Base-by-base conservation (phyloP, 2,888 invertebrate genomes). In the Petrolisthes manimaculis region DNA sequence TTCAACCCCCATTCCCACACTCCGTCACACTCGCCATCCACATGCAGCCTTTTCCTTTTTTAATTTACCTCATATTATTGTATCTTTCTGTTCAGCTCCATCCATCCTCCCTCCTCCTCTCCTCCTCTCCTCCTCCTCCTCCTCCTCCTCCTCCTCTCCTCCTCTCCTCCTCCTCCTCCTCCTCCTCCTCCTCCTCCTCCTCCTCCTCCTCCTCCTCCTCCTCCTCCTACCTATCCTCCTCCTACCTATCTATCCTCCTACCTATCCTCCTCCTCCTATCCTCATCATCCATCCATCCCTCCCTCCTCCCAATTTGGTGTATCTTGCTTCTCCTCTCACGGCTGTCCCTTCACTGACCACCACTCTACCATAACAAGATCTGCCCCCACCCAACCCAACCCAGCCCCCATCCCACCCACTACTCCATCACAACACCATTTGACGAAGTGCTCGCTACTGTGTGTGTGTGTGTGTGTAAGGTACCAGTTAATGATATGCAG, bases 41-140 rank as follows among this genome's bases (percentile, higher is more conserved):
- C 18, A 21, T 77, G 14, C 14, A 4, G 9, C n/a, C 54, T 18
- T 14, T 55, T 53, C 18, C n/a, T 54, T 55, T 53, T 14, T 37
- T 2, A 37, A 37, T 2, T 37, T 37, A 2, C 37, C 37, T 37
- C 37, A 37, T 37, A 37, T 37, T 37, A 37, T 37, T 37, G 37
- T 37, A 37, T 18, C 75, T 75, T 75, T 24, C 6, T 18, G 21
- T 71, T 71, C 71, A 6, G 6, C 71, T 71, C n/a, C 67, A 54
- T 6, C 51, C 54, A 54, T 53, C 24, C 75, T 8, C 51, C 14
- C 78, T 53, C 54, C 78, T 51, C 51, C 51, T 77, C 53, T 77
- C 77, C 77, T 77, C 53, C 77, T 12, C 8, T 53, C 77, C 77
- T 77, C 53, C 53, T n/a, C n/a, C n/a, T n/a, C n/a, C n/a, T n/a